Evolutionary conservation across 2,888 invertebrate genomes (phyloP), one percentile per base, ranked within the genome.

Genomic region (Volucella inflata): DNA sequence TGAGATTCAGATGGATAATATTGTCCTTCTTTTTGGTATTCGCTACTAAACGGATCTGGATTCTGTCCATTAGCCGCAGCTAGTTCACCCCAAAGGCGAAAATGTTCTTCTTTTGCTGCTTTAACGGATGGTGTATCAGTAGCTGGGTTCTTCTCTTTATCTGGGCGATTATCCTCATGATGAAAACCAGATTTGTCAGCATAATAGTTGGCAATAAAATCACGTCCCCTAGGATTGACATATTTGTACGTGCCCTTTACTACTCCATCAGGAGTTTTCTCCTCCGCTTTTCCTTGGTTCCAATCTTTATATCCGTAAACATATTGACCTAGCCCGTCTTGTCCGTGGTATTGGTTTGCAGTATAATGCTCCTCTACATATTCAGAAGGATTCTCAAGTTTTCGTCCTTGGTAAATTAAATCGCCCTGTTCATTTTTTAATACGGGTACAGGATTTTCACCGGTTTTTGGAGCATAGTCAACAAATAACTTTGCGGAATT

Each of bases 101-200:
- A 94, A 90, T 95, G 95, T 70, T 94, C 95, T 64, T 95, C 93
- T 85, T 95, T 94, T 42, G 96, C 96, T 14, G 94, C 94, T 78
- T 93, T 93, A 3, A 96, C 96, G 83, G 94, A 96, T 0, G 95
- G 95, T 0, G 95, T 94, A 90, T 96, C 96, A 87, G 94, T 94
- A 11, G 94, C 94, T 0, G 94, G 95, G 89, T 93, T 92, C 68
- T 95, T 94, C 64, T 93, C 93, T 64, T 94, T 93, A 88, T 94
- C 94, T 12, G 95, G 95, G 2, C 95, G 92, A 90, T 96, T 96
- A 89, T 96, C 96, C 79, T 95, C 94, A 87, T 96, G 96, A 92
- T 96, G 96, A 93, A 96, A 96, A n/a, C 96, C 96, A 87, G 94
- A 93, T 87, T 94, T 94, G 90, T 96, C 95, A 78, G 96, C 95